Base-by-base conservation (phyloP, 1,140 invertebrate genomes). In the Diabrotica undecimpunctata region DNA sequence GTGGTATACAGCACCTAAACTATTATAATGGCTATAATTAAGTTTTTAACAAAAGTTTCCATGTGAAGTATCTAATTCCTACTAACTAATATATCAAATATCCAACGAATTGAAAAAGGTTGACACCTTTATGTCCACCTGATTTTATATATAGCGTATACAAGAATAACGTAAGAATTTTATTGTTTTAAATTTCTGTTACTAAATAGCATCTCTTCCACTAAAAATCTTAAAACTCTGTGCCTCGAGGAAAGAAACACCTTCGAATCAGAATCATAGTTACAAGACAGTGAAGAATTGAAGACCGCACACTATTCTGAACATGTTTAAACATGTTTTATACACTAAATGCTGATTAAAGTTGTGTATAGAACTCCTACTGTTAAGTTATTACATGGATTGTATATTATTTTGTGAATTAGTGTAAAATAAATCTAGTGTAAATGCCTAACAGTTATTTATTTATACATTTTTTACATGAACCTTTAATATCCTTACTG, bases 361-460 rank as follows among this genome's bases (percentile, higher is more conserved):
- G 52, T 14, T 61, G 53, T 62, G 52, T 62, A 62, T 62, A 14
- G 52, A 63, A 37, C 66, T 62, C 66, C 59, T 54, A 59, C 62
- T 67, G 66, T 67, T 67, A 63, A 53, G 66, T 66, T 66, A 58
- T 57, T 68, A 69, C 62, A 71, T 72, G 64, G 65, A 74, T 68
- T 75, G 72, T 74, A 74, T 71, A 74, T 70, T 72, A 73, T 72
- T 74, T 74, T 75, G 67, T 74, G 72, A 72, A 69, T 74, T 74
- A 73, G 66, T 75, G 74, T 73, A 73, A 67, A 73, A 71, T 68
- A 74, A 73, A 73, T 54, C 60, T 70, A 73, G 68, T 72, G 64
- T 70, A 73, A 62, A 74, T 71, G 70, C 72, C 67, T 66, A 57
- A 50, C 13, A 12, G 11, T 61, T 25, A 36, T 54, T 54, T 66